These are phyloP conservation scores for Microctonus hyperodae DNA, from an alignment of 2,888 invertebrate species.

Conservation along the genomic window DNA sequence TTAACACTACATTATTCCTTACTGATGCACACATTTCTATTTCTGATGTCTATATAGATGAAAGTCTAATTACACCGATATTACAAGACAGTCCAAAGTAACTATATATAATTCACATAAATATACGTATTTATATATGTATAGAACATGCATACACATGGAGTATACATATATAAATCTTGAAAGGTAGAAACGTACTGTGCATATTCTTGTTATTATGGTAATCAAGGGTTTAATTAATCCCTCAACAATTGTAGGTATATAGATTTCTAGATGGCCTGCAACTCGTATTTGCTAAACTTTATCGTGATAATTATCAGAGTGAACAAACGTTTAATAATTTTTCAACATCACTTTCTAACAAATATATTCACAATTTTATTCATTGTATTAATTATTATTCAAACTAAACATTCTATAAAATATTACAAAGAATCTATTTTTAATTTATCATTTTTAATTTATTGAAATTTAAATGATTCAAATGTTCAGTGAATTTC, in stretches of 20 bases:
- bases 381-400: no score
- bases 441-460: no score
- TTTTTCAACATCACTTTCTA: background rate
- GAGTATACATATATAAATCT: slow-evolving; percentile 23
- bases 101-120: no score
- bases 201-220: slow-evolving; percentile 31
- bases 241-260: slow-evolving; percentile 26
- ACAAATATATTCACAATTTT: no score
- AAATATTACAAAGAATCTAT: no score
- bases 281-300: background rate
- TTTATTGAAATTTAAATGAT: no score
- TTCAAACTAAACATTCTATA: no score
- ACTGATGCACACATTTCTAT: background rate
- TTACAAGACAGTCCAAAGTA: no score
- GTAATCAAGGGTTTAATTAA: slow-evolving; percentile 42
- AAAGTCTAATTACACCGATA: slow-evolving; percentile 11
- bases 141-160: slow-evolving; percentile 28
- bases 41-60: slow-evolving; percentile 10
- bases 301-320: background rate
- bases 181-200: no score
- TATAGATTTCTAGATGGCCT: background rate
- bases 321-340: background rate
- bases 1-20: background rate
- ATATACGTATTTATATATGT: no score
- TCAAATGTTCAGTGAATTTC: no score